phyloP scores from a whole-genome alignment of 2,888 invertebrate genomes.

The Drosophila paramelanica region DNA sequence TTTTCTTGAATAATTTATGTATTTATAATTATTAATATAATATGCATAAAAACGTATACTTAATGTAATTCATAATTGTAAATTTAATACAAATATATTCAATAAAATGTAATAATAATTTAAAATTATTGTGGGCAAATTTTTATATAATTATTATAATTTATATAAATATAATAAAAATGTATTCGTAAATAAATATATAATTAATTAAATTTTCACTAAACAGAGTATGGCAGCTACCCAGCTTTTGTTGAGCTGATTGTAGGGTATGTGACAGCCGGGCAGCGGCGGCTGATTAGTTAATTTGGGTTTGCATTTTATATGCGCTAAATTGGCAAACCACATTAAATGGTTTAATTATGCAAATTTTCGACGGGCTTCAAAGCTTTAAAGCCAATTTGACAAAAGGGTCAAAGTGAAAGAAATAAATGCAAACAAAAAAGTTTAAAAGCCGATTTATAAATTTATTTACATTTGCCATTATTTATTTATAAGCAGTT shows the following conservation, averaged over 20 bases:
- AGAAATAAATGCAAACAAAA: conserved; percentile 35
- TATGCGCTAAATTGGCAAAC: conserved; percentile 66
- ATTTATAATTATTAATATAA: no score
- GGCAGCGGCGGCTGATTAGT: neutral
- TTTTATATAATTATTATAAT: no score
- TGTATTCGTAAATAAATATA: no score
- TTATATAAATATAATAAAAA: no score
- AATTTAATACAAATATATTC: neutral
- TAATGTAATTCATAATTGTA: neutral
- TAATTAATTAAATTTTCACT: neutral
- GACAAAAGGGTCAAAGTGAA: conserved; percentile 47
- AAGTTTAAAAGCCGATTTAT: conserved; percentile 5
- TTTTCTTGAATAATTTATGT: no score
- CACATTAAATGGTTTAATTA: conserved; percentile 67
- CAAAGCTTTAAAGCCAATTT: conserved; percentile 16
- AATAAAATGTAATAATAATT: no score
- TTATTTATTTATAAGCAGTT: conserved; percentile 35
- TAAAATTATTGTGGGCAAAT: no score
- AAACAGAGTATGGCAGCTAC: no score
- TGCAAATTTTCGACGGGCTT: conserved; percentile 50
- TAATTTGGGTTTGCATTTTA: conserved; percentile 44
- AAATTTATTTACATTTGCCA: conserved; percentile 6
- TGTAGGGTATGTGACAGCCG: conserved; percentile 6
- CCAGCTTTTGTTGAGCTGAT: neutral
- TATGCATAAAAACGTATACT: no score